Evolutionary conservation across 2,888 invertebrate species (phyloP).

Genomic region (Luperina testacea): DNA sequence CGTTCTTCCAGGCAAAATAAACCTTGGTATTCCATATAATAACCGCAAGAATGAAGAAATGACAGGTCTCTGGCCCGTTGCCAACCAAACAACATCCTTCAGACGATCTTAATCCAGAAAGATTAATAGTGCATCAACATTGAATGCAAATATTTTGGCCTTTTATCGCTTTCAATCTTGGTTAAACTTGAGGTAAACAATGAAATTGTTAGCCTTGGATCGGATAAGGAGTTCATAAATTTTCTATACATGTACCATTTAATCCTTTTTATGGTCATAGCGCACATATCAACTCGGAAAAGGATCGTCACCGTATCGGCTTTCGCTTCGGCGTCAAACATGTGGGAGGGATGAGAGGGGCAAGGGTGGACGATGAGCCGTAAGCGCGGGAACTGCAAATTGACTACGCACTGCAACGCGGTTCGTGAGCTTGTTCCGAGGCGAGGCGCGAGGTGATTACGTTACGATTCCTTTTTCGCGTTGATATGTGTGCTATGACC

Average conservation of each 20-base stretch:
- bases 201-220: slow-evolving; percentile 24
- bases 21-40: slow-evolving; percentile 26
- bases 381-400: too few relatives aligned
- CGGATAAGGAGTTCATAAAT: neutral
- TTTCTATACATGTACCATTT: neutral
- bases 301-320: too few relatives aligned
- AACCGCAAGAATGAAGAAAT: slow-evolving; percentile 40
- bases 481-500: too few relatives aligned
- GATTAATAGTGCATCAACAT: slow-evolving; percentile 54
- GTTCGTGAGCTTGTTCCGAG: too few relatives aligned
- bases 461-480: too few relatives aligned
- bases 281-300: too few relatives aligned
- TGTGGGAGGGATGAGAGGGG: too few relatives aligned
- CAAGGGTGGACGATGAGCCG: too few relatives aligned
- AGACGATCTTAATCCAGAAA: slow-evolving; percentile 51
- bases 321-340: too few relatives aligned
- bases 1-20: slow-evolving; percentile 29
- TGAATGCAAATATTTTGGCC: slow-evolving; percentile 52
- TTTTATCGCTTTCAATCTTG: slow-evolving; percentile 27
- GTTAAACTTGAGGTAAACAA: slow-evolving; percentile 25
- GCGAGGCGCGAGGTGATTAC: too few relatives aligned
- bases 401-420: too few relatives aligned
- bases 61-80: slow-evolving; percentile 31
- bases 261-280: neutral
- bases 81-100: slow-evolving; percentile 57